Evolutionary conservation across 2,113 vertebrate genomes (phyloP), one percentile per base, ranked within the genome.

Genomic region (Mandrillus leucophaeus): DNA sequence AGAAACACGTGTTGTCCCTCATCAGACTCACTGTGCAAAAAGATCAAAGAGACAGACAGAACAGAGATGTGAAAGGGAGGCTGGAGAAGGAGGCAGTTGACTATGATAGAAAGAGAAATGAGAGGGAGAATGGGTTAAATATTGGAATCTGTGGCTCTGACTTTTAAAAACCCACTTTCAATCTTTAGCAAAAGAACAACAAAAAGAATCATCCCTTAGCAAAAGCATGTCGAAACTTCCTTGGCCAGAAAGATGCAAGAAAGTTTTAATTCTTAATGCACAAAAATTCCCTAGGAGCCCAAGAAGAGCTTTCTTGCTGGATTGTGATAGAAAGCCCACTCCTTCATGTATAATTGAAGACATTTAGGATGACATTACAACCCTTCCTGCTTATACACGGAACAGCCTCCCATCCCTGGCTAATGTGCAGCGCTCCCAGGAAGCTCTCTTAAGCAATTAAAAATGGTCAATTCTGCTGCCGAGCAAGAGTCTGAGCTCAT

Each of bases 381-480:
- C n/a, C 76, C 96, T 94, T 96, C 80, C 96, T 95, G 96, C 95
- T 97, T 78, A 6, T 35, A 30, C 32, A 4, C 5, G 8, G 64
- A 86, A 38, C 78, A 20, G 92, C 72, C 52, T 90, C 90, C 70
- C 64, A 94, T 22, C 85, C 50, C 78, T 57, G 0, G 38, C 96
- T 97, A 96, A 97, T 93, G 97, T 14, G 72, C 76, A 18, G 52
- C 72, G 40, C 85, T 97, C 97, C 81, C 88, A 79, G 87, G 90
- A 96, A 97, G 89, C 90, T 96, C 95, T 95, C 92, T 66, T 14
- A 38, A 75, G 97, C 97, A 90, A 98, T 98, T 97, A 95, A 88
- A 91, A 97, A 50, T 18, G 48, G 92, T 64, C 66, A 59, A 88
- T 90, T 92, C 95, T 32, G 32, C 84, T 45, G 78, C 88, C 38